Percentiles rank a stretch among this genome's conserved stretches.
These are phyloP conservation scores for Parnassius orleans DNA, from an alignment of 2,888 invertebrate genomes.

Conservation along the genomic window DNA sequence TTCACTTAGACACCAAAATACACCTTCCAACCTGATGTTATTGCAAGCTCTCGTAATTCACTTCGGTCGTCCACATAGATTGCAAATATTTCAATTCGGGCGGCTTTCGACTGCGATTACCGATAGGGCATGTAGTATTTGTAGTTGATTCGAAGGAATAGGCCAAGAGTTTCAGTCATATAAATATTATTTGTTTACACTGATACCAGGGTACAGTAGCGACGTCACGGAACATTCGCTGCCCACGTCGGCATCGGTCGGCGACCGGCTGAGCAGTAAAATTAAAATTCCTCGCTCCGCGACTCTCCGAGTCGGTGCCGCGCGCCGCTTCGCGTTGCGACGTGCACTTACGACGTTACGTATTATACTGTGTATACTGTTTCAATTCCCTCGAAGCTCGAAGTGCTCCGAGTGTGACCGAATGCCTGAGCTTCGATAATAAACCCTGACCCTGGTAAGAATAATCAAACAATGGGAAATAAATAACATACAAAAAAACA, in stretches of 20 bases:
- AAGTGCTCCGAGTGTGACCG: slow-evolving; percentile 52
- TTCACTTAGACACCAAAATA: slow-evolving; percentile 64
- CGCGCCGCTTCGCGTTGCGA: slow-evolving; percentile 53
- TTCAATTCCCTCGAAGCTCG: slow-evolving; percentile 43
- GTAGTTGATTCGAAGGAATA: slow-evolving; percentile 55
- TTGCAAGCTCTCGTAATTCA: slow-evolving; percentile 58
- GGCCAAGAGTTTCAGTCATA: slow-evolving; percentile 52
- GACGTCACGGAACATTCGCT: slow-evolving; percentile 27
- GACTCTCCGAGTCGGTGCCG: slow-evolving; percentile 41
- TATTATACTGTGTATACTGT: slow-evolving; percentile 29
- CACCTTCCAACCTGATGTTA: slow-evolving; percentile 52
- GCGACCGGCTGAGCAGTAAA: slow-evolving; percentile 39
- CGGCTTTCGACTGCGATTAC: slow-evolving; percentile 38
- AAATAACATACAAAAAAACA: too few species aligned
- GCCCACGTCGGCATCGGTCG: slow-evolving; percentile 37
- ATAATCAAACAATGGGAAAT: neutral
- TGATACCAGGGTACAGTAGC: slow-evolving; percentile 35
- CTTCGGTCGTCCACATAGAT: slow-evolving; percentile 57
- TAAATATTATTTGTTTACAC: slow-evolving; percentile 63
- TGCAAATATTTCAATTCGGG: slow-evolving; percentile 26
- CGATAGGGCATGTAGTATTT: slow-evolving; percentile 37
- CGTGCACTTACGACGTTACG: slow-evolving; percentile 38
- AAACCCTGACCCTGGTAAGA: neutral
- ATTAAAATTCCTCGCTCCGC: slow-evolving; percentile 21
- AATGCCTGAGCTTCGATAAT: slow-evolving; percentile 25